Percentiles rank a stretch among this genome's conserved stretches.
These are phyloP conservation scores for Orussus abietinus DNA, from an alignment of 1,140 invertebrate species.

Conservation along the genomic window DNA sequence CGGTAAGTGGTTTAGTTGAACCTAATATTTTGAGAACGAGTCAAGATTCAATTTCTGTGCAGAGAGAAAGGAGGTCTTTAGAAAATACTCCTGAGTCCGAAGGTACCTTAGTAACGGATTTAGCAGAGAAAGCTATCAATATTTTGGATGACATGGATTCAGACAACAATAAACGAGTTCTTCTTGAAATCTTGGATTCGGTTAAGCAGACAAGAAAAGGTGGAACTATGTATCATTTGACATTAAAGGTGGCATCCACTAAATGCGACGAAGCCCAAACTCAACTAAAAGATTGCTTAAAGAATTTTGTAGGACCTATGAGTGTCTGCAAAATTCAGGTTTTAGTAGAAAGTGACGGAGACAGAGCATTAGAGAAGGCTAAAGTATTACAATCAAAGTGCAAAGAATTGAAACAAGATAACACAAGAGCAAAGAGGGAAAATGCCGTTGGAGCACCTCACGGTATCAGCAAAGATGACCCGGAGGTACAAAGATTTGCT, in stretches of 20 bases:
- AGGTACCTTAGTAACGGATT: too few species aligned
- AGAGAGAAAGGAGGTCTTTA: too few species aligned
- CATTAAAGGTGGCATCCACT: slow-evolving; percentile 23
- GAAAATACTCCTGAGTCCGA: too few species aligned
- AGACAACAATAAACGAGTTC: slow-evolving; percentile 42
- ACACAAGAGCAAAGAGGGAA: slow-evolving; percentile 8
- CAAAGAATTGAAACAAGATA: slow-evolving; percentile 13
- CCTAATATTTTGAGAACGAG: too few species aligned
- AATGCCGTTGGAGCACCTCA: slow-evolving; percentile 22
- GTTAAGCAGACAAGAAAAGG: slow-evolving; percentile 28
- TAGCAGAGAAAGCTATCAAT: slow-evolving; percentile 44
- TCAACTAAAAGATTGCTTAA: slow-evolving; percentile 22
- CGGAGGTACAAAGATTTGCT: slow-evolving; percentile 37
- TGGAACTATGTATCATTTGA: slow-evolving; percentile 20
- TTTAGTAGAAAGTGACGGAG: slow-evolving; percentile 18
- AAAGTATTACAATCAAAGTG: slow-evolving; percentile 30
- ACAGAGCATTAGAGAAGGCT: slow-evolving; percentile 20
- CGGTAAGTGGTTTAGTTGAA: too few species aligned
- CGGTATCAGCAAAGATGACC: slow-evolving; percentile 28
- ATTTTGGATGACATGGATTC: slow-evolving; percentile 44
- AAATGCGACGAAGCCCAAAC: slow-evolving; percentile 13
- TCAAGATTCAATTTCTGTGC: too few species aligned
- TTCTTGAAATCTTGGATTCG: slow-evolving; percentile 41
- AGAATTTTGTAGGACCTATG: slow-evolving; percentile 21
- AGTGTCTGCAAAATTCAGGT: slow-evolving; percentile 33